Base-by-base conservation (phyloP, 2,113 vertebrate genomes). In the Rhinopomastus cyanomelas region DNA sequence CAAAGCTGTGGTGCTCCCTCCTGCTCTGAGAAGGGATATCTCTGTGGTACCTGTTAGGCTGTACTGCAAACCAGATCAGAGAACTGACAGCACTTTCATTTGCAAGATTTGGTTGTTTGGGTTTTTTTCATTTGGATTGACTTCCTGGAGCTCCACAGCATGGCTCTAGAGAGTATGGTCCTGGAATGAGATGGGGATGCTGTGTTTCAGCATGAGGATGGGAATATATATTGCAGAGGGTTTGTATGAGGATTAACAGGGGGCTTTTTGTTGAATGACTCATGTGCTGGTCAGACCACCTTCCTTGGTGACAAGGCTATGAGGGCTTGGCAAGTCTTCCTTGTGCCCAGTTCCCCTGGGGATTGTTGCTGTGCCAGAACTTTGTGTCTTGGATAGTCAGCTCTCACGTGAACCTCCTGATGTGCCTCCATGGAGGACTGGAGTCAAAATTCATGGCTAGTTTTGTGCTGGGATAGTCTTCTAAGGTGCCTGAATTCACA, bases 31-130 rank as follows among this genome's bases (percentile, higher is more conserved):
- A 89, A 67, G 55, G 46, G 51, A 39, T n/a, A 26, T 12, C 22
- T 39, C 12, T 0, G n/a, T 1, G 2, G 11, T 6, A 8, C 11
- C 34, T 67, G 42, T 26, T 0, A 0, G 62, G 29, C 32, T 4
- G 0, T 34, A 16, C 44, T 5, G 0, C 2, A 3, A 56, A 59
- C 10, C 39, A 30, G 12, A 20, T 29, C 55, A 53, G 46, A 64
- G 61, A 9, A 23, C 9, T 10, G 6, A 25, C 2, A 21, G 32
- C 6, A 22, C 14, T 39, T 82, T 8, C 3, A 44, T 42, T 56
- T 65, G 20, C 14, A 32, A 51, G 36, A 46, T 34, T 22, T 9
- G 5, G 7, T 42, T 66, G 53, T 12, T 22, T 26, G 29, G 21
- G 52, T 52, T 53, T 69, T 78, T 37, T 73, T 22, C 2, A 3